Conservation (phyloP, 2,113 vertebrate species). For the Sprattus sprattus region DNA sequence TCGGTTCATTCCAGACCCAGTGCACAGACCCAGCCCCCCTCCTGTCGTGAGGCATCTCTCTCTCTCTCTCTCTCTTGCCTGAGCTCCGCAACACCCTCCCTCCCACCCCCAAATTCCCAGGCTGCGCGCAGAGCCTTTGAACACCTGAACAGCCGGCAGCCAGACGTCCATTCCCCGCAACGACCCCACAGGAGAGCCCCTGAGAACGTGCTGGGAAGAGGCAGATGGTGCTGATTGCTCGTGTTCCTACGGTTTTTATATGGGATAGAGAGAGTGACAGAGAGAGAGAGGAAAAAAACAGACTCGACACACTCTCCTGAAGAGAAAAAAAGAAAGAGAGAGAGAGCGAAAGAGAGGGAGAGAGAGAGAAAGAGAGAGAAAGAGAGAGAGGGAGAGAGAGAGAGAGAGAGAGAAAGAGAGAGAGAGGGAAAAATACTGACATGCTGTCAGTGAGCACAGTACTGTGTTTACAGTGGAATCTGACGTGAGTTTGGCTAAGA, state of each 20-base stretch:
- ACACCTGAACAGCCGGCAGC: conserved; percentile 36
- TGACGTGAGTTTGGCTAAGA: conserved; percentile 1
- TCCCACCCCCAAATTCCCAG: conserved; percentile 26
- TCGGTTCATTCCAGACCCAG: neutral
- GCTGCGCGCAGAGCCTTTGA: conserved; percentile 13
- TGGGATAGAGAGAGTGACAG: neutral
- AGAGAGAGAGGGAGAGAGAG: neutral
- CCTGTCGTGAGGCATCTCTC: conserved; percentile 27
- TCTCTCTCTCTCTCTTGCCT: neutral
- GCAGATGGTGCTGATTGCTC: conserved; percentile 32
- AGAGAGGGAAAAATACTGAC: neutral
- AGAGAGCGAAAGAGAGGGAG: neutral
- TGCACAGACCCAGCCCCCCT: neutral
- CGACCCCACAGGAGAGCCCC: conserved; percentile 9
- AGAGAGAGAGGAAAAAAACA: neutral
- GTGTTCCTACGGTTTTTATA: neutral
- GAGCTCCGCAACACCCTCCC: neutral
- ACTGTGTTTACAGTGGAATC: neutral
- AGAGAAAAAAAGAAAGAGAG: neutral
- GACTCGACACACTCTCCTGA: too few relatives aligned
- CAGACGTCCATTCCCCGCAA: neutral
- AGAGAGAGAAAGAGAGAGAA: neutral
- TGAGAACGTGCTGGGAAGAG: conserved; percentile 7
- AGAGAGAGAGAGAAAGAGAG: neutral
- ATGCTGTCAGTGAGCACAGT: neutral